Percentiles rank a stretch among this genome's conserved stretches.
phyloP scores from a whole-genome alignment of 1,140 invertebrate genomes.

The Macrobrachium rosenbergii region DNA sequence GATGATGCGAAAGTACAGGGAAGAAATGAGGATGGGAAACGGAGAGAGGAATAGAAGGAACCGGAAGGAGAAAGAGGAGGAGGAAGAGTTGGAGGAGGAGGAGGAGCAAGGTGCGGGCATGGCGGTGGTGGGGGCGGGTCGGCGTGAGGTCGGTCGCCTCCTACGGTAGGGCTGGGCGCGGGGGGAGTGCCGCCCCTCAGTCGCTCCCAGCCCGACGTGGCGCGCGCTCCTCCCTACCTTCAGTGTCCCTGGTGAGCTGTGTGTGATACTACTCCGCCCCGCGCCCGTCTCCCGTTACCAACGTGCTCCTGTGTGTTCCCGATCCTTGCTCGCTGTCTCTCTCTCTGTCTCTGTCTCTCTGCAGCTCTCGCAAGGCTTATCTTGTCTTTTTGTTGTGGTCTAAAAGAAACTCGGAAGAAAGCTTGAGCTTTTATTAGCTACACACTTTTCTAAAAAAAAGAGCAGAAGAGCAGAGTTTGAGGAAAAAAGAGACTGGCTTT shows the following conservation, averaged over 20 bases:
- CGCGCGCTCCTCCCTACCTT: slow-evolving; percentile 31
- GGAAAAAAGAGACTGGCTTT: not conserved
- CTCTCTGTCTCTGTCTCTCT: not conserved
- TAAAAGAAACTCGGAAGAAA: not conserved
- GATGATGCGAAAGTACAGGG: not conserved
- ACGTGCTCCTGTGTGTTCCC: not conserved
- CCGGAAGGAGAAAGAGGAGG: slow-evolving; percentile 1
- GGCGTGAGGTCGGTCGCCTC: slow-evolving; percentile 27
- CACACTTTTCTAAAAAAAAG: not conserved
- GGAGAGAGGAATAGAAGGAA: not conserved
- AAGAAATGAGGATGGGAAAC: not conserved
- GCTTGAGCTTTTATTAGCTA: not conserved
- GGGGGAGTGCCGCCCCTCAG: slow-evolving; percentile 34
- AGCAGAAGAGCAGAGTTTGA: not conserved
- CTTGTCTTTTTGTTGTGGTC: too few species aligned
- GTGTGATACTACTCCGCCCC: slow-evolving; percentile 13
- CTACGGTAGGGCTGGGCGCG: not conserved
- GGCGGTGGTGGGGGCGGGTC: slow-evolving; percentile 39
- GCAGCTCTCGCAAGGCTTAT: too few species aligned
- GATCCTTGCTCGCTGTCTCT: not conserved
- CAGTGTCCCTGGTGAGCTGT: slow-evolving; percentile 37
- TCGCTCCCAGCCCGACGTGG: slow-evolving; percentile 46
- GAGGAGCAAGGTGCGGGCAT: slow-evolving; percentile 29
- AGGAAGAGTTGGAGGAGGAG: slow-evolving; percentile 30
- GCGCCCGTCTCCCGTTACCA: slow-evolving; percentile 17